A percentile compares a stretch with the other conserved stretches of the same genome.
Evolutionary conservation across 2,113 vertebrate genomes (phyloP).

Genomic region (Brachyhypopomus gauderio): DNA sequence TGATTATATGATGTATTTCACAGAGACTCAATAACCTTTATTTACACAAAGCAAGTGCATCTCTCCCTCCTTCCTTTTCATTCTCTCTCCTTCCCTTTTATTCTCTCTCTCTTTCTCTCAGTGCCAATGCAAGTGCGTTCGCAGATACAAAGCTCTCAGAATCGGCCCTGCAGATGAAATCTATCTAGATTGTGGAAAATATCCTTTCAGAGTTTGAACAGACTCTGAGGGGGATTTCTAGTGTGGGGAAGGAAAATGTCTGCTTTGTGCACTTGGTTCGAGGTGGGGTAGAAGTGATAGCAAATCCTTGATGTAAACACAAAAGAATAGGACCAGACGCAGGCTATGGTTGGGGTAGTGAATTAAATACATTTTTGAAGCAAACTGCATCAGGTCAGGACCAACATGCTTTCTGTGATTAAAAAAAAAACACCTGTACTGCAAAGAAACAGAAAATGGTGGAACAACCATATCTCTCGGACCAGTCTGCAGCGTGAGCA

Average conservation of each 20-base stretch:
- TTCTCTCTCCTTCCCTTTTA: background rate
- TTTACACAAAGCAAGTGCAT: constrained; percentile 44
- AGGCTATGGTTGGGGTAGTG: too few relatives aligned
- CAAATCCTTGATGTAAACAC: too few relatives aligned
- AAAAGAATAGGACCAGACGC: too few relatives aligned
- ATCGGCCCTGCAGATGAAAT: constrained; percentile 38
- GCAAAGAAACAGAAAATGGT: background rate
- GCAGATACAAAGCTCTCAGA: constrained; percentile 27
- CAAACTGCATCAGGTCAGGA: background rate
- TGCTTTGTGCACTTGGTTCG: constrained; percentile 27
- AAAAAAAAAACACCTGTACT: background rate
- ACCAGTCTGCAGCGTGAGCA: constrained; percentile 68
- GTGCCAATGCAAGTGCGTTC: constrained; percentile 14
- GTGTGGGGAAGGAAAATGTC: constrained; percentile 25
- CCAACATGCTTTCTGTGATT: background rate
- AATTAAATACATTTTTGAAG: background rate
- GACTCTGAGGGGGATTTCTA: background rate
- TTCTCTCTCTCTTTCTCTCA: constrained; percentile 20
- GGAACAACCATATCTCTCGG: constrained; percentile 76
- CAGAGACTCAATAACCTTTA: constrained; percentile 42
- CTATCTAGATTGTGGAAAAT: constrained; percentile 11
- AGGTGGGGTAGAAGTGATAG: background rate
- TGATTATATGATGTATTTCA: constrained; percentile 36
- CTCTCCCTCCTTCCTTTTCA: background rate
- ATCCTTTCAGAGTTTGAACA: constrained; percentile 24